Conservation (phyloP, 1,140 invertebrate species). For the Pseudomyrmex flavicornis region DNA sequence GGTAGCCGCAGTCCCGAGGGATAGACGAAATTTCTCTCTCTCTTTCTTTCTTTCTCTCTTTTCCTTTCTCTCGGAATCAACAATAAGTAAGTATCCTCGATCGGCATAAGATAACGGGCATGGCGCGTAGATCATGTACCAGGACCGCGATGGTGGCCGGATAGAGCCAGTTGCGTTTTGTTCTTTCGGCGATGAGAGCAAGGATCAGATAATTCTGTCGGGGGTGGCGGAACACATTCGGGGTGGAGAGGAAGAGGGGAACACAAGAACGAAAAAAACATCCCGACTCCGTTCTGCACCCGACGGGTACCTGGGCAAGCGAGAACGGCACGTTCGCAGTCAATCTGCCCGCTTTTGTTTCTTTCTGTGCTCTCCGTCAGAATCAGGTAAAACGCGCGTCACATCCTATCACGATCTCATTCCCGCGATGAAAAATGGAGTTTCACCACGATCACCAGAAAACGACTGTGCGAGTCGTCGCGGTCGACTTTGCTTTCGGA, state of each 20-base stretch:
- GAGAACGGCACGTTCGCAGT: conserved; percentile 46
- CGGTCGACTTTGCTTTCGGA: background rate
- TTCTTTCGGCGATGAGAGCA: conserved; percentile 76
- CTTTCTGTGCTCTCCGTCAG: conserved; percentile 41
- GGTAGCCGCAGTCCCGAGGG: conserved; percentile 45
- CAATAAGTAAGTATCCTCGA: conserved; percentile 74
- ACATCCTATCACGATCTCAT: conserved; percentile 22
- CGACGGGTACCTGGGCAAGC: conserved; percentile 67
- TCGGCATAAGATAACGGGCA: conserved; percentile 68
- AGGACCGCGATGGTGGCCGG: conserved; percentile 74
- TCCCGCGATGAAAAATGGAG: conserved; percentile 66
- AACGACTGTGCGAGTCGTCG: conserved; percentile 56
- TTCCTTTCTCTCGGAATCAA: conserved; percentile 31
- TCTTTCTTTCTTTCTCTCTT: conserved; percentile 2
- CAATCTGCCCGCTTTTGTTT: conserved; percentile 50
- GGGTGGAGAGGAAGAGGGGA: background rate
- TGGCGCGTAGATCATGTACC: conserved; percentile 76
- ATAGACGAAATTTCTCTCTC: conserved; percentile 43
- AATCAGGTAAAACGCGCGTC: conserved; percentile 66
- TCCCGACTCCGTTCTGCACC: conserved; percentile 60
- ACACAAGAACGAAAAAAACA: conserved; percentile 22
- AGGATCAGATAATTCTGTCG: conserved; percentile 74
- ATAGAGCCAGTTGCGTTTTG: conserved; percentile 75
- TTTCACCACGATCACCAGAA: conserved; percentile 27
- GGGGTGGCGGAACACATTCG: background rate